Evolutionary conservation across 2,888 invertebrate species (phyloP), one percentile per base, ranked within the genome.

Genomic region (Caenorhabditis sp.): DNA sequence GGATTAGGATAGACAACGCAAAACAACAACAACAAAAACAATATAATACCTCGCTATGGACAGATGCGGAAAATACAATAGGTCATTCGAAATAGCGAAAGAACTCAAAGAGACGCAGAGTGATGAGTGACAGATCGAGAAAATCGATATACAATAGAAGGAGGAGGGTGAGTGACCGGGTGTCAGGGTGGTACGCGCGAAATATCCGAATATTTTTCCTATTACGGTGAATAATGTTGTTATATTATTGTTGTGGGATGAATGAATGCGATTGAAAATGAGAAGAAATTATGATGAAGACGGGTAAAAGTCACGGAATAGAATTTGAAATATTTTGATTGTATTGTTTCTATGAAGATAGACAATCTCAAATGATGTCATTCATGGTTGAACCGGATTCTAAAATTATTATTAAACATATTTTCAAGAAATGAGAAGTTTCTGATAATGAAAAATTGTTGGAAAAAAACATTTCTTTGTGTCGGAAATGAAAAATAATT

Each of bases 1-100:
- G 62, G 62, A 43, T 53, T 23, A 58, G 66, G 62, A 62, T 62
- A 62, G 59, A 70, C 65, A 66, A 58, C 17, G 10, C 43, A 43
- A 43, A 43, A 43, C 43, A 43, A 43, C 43, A 43, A 43, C 43
- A 43, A 10, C 43, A 43, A 43, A 6, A 43, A 10, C 12, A 43
- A 14, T 17, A 43, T 17, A 43, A 43, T 43, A 10, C 43, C 43
- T 43, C 43, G 17, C 12, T 5, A 54, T 49, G 49, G 21, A 53
- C 54, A 24, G 31, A 57, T 50, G 58, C 61, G 62, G 57, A 61
- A 59, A 67, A 72, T 66, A 66, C 43, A 43, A 43, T 43, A 43
- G 43, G 43, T 43, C 43, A 43, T 43, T 43, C 14, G 43, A 43
- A 43, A 43, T 17, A 63, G 66, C 37, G 66, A 66, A 66, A 50